A percentile compares a stretch with the other conserved stretches of the same genome.
These are phyloP conservation scores for Peromyscus maniculatus DNA, from an alignment of 2,113 vertebrate genomes.

Conservation along the genomic window DNA sequence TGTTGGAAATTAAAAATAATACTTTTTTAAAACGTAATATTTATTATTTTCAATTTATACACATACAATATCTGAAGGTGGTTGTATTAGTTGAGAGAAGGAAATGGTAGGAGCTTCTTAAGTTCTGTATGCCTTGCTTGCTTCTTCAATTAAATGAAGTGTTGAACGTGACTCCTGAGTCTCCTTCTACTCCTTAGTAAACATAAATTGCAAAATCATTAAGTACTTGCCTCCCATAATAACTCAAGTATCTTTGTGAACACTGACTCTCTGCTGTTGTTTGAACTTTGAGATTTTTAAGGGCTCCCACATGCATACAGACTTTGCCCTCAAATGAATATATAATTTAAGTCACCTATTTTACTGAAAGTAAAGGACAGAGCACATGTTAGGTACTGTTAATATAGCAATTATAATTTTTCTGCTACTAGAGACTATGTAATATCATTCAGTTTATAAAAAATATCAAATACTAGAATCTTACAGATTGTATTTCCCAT, in stretches of 20 bases:
- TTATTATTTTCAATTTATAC: neutral
- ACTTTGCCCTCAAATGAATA: conserved; percentile 20
- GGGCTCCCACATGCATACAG: neutral
- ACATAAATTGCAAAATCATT: neutral
- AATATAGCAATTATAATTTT: conserved; percentile 28
- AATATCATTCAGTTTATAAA: neutral
- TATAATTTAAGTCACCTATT: neutral
- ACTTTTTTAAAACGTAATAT: neutral
- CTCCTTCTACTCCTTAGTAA: conserved; percentile 17
- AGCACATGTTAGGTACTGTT: neutral
- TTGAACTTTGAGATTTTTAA: conserved; percentile 46
- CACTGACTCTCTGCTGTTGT: neutral
- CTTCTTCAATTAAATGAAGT: conserved; percentile 19
- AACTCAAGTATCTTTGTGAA: conserved; percentile 16
- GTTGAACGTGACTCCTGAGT: neutral
- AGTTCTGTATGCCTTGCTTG: neutral
- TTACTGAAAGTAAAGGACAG: conserved; percentile 10
- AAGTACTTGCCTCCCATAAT: conserved; percentile 30
- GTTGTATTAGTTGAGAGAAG: neutral
- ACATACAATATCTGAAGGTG: neutral
- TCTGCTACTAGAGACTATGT: neutral
- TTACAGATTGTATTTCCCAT: conserved; percentile 28
- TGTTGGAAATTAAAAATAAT: conserved; percentile 24
- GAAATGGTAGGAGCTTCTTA: neutral
- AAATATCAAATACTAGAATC: neutral